Evolutionary conservation across 2,113 vertebrate genomes (phyloP).

Genomic region (Saimiri boliviensis): DNA sequence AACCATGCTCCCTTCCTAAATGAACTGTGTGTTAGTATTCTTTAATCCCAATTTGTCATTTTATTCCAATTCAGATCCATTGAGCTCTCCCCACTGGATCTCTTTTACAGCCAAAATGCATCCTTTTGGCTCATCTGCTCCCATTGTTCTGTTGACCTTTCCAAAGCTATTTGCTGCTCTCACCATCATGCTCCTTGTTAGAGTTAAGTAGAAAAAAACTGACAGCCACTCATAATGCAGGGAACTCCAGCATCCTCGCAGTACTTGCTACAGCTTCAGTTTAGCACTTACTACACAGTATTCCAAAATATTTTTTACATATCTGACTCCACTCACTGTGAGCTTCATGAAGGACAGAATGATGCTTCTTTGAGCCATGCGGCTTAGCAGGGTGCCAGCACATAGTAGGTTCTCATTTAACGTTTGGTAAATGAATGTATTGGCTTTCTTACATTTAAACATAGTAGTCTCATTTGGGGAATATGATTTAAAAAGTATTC

Average conservation of each 20-base stretch:
- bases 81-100: not conserved
- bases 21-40: not conserved
- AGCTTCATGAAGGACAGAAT: not conserved
- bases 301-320: not conserved
- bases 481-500: not conserved
- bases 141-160: slow-evolving; percentile 49
- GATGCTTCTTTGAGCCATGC: not conserved
- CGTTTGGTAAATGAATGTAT: not conserved
- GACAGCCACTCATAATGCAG: not conserved
- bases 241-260: not conserved
- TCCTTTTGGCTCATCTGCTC: slow-evolving; percentile 37
- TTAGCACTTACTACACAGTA: not conserved
- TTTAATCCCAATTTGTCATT: not conserved
- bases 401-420: not conserved
- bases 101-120: not conserved
- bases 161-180: slow-evolving; percentile 17
- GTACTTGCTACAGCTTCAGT: not conserved
- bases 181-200: not conserved
- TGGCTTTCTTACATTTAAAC: not conserved
- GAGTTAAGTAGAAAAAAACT: not conserved
- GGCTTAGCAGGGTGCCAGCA: not conserved
- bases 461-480: not conserved
- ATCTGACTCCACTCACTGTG: not conserved
- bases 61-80: not conserved
- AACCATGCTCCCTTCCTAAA: not conserved